phyloP scores from a whole-genome alignment of 2,888 invertebrate species.

The Drosophila colorata region DNA sequence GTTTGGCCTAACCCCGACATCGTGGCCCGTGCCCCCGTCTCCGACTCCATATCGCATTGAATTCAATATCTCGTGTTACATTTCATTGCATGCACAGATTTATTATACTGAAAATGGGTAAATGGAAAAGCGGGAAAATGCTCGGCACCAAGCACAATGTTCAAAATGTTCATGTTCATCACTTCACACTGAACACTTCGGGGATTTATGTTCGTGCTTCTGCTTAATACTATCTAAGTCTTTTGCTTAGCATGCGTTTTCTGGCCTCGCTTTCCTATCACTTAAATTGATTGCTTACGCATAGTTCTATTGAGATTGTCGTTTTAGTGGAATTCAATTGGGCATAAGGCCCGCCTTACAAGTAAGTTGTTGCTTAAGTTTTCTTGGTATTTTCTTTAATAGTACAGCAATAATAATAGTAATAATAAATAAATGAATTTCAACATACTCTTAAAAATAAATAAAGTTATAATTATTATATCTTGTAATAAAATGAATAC shows the following conservation, averaged over 20 bases:
- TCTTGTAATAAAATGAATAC: no score
- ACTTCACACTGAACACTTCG: conserved; percentile 32
- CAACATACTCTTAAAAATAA: no score
- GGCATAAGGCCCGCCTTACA: not conserved
- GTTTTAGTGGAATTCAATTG: conserved; percentile 21
- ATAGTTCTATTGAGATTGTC: conserved; percentile 12
- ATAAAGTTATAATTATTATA: no score
- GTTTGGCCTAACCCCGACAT: conserved; percentile 58
- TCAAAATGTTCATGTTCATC: conserved; percentile 30
- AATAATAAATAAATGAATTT: not conserved
- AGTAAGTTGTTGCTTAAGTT: not conserved
- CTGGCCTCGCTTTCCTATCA: conserved; percentile 1
- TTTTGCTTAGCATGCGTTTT: conserved; percentile 32
- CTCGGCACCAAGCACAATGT: not conserved
- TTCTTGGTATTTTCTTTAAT: not conserved
- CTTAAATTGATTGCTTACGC: conserved; percentile 37
- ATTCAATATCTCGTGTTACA: conserved; percentile 82
- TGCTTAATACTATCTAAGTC: conserved; percentile 47
- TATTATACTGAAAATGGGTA: conserved; percentile 63
- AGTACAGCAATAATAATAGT: not conserved
- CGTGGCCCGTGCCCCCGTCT: conserved; percentile 5
- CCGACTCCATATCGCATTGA: conserved; percentile 50
- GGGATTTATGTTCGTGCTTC: conserved; percentile 51
- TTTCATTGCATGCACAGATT: conserved; percentile 79
- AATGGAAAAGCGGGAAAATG: conserved; percentile 24